Conservation (phyloP, 30 jellyfish, hydroid and myxozoan species). For the Nemopilema nomurai region DNA sequence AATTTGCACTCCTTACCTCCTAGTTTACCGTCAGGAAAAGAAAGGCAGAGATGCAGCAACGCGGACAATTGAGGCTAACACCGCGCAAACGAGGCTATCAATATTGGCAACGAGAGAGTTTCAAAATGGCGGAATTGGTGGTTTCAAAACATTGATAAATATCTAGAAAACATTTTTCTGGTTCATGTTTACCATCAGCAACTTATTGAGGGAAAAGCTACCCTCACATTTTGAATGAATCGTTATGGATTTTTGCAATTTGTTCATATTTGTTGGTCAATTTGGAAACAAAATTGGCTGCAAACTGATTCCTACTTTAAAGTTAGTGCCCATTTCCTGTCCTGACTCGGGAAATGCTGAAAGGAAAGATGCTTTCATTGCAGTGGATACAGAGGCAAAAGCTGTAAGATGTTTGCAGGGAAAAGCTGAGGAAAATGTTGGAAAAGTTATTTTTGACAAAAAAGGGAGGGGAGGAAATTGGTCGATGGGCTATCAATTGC, state of each 20-base stretch:
- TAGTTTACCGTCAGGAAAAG: constrained; percentile 41
- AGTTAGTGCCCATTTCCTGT: no score
- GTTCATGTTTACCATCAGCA: no score
- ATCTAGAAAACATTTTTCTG: no score
- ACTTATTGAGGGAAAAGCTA: no score
- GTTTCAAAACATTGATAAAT: no score
- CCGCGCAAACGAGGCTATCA: background rate
- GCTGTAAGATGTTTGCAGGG: background rate
- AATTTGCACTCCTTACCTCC: background rate
- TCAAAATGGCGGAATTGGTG: background rate
- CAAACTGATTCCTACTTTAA: constrained; percentile 6
- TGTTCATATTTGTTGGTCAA: constrained; percentile 51
- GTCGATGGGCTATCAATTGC: constrained; percentile 64
- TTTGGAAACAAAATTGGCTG: constrained; percentile 62
- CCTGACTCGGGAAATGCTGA: background rate
- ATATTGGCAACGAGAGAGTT: background rate
- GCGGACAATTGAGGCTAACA: constrained; percentile 1
- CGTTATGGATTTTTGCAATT: background rate
- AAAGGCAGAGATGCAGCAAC: constrained; percentile 11
- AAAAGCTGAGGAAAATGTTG: constrained; percentile 1
- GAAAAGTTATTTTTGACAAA: constrained; percentile 19
- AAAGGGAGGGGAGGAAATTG: constrained; percentile 65
- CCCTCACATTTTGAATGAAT: no score
- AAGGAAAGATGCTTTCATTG: background rate
- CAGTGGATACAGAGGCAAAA: constrained; percentile 60